Evolutionary conservation across 2,113 vertebrate genomes (phyloP).

Genomic region (Taxidea taxus): DNA sequence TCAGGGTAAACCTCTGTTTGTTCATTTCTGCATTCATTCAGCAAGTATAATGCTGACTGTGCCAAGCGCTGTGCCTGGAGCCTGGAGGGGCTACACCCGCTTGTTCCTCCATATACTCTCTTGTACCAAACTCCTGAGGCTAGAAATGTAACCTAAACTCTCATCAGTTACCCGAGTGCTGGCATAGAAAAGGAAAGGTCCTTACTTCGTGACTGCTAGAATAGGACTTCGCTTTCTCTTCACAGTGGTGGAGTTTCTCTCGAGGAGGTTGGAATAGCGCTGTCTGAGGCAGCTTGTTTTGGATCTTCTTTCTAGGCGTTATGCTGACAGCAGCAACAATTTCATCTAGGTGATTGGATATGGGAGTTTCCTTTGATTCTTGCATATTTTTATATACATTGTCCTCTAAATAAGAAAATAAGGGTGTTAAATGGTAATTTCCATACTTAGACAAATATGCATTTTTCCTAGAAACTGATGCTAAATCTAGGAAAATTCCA

Average conservation of each 20-base stretch:
- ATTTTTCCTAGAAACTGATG: not conserved
- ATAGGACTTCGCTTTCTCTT: slow-evolving; percentile 54
- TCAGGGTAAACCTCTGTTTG: not conserved
- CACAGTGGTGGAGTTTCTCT: slow-evolving; percentile 65
- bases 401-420: slow-evolving; percentile 49
- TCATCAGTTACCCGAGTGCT: not conserved
- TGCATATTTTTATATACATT: slow-evolving; percentile 64
- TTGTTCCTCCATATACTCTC: not conserved
- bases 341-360: slow-evolving; percentile 61
- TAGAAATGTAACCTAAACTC: not conserved
- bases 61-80: not conserved
- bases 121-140: not conserved
- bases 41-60: not conserved
- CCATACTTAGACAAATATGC: not conserved
- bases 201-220: slow-evolving; percentile 42
- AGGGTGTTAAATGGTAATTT: not conserved
- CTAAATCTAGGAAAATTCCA: not conserved
- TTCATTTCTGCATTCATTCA: not conserved
- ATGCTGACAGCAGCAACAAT: slow-evolving; percentile 51
- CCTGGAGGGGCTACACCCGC: too few relatives aligned
- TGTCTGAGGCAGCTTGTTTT: slow-evolving; percentile 8
- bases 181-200: not conserved
- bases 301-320: not conserved
- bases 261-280: slow-evolving; percentile 59
- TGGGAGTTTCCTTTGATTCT: slow-evolving; percentile 55